These are phyloP conservation scores for Drosophila ustulata DNA, from an alignment of 2,888 invertebrate genomes.

Conservation along the genomic window DNA sequence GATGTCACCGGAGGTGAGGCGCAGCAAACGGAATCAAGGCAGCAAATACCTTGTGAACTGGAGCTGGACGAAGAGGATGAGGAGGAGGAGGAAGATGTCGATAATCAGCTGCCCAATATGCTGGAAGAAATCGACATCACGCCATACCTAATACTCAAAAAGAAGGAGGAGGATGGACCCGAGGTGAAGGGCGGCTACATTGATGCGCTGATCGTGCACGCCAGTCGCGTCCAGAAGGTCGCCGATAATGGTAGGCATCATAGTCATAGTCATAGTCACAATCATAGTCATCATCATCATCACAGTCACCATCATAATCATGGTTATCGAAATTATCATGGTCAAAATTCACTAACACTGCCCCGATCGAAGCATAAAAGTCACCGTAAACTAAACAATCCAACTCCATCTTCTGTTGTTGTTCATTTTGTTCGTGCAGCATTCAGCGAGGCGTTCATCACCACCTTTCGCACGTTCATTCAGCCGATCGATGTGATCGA, in stretches of 20 bases:
- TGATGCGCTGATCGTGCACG: slow-evolving; percentile 97
- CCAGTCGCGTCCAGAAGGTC: slow-evolving; percentile 95
- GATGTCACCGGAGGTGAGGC: neutral
- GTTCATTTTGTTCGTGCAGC: slow-evolving; percentile 73
- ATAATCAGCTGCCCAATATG: slow-evolving; percentile 86
- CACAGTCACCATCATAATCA: slow-evolving; percentile 11
- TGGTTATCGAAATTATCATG: slow-evolving; percentile 12
- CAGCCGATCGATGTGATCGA: slow-evolving; percentile 93
- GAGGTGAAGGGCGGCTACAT: slow-evolving; percentile 97
- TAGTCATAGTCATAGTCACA: slow-evolving; percentile 9
- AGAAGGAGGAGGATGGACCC: slow-evolving; percentile 93
- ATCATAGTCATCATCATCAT: slow-evolving; percentile 13
- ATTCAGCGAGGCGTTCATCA: slow-evolving; percentile 95
- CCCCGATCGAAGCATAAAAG: slow-evolving; percentile 14
- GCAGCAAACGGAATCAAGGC: neutral
- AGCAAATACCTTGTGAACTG: slow-evolving; percentile 12
- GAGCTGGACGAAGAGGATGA: slow-evolving; percentile 31
- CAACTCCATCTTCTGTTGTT: slow-evolving; percentile 40
- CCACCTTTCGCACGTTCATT: slow-evolving; percentile 98
- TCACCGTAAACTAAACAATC: slow-evolving; percentile 35
- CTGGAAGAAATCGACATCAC: slow-evolving; percentile 93
- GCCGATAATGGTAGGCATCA: slow-evolving; percentile 83
- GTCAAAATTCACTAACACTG: slow-evolving; percentile 26
- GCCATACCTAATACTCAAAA: slow-evolving; percentile 92
- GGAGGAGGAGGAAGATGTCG: slow-evolving; percentile 53